Evolutionary conservation across 2,797 vertebrate species (phyloP).

Genomic region (Sciurus carolinensis): DNA sequence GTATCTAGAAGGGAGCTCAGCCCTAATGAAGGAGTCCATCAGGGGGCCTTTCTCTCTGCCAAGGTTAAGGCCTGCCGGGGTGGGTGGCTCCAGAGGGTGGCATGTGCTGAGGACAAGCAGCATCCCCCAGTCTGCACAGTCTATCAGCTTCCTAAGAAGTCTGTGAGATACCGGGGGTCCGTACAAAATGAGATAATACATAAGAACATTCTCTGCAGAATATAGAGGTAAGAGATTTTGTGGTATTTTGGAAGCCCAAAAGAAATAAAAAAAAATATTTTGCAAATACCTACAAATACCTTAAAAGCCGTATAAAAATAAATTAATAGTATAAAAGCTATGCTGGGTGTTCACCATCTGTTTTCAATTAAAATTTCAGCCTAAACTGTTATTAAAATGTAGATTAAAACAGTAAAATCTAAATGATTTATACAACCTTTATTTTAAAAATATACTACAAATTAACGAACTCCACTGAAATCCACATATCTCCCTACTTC

Average conservation of each 20-base stretch:
- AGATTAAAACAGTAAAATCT: slow-evolving; percentile 36
- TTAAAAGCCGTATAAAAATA: neutral
- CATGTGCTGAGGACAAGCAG: neutral
- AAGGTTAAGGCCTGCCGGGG: neutral
- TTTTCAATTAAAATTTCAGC: slow-evolving; percentile 11
- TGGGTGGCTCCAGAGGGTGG: neutral
- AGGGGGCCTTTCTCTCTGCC: neutral
- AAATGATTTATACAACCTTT: slow-evolving; percentile 44
- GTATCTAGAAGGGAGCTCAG: neutral
- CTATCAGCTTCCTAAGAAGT: neutral
- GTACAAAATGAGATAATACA: neutral
- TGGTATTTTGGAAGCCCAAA: neutral
- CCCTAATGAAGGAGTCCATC: neutral
- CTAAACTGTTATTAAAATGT: slow-evolving; percentile 37
- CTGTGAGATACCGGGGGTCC: neutral
- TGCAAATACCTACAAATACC: neutral
- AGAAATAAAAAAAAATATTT: slow-evolving; percentile 17
- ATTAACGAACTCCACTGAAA: neutral
- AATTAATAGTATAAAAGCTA: neutral
- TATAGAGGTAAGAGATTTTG: neutral
- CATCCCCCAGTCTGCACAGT: neutral
- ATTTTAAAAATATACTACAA: slow-evolving; percentile 55
- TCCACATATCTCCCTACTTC: neutral
- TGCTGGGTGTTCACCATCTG: neutral
- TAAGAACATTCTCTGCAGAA: neutral